A percentile compares a stretch with the other conserved stretches of the same genome.
phyloP scores from a whole-genome alignment of 2,797 vertebrate species.

The Calcarius lapponicus region DNA sequence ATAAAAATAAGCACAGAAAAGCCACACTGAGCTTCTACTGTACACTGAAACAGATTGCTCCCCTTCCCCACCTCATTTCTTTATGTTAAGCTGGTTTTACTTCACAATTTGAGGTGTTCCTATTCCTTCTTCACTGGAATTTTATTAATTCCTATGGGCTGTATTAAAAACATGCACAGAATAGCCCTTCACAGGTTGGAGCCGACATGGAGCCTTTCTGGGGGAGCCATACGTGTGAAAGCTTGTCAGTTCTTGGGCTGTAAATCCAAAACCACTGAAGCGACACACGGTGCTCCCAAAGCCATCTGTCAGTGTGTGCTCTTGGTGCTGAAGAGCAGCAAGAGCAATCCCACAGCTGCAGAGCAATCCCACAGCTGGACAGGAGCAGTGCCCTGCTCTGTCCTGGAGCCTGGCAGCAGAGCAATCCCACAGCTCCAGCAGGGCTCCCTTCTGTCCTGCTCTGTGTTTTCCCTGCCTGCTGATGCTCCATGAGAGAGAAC shows the following conservation, averaged over 20 bases:
- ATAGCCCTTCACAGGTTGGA: neutral
- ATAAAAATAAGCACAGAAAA: neutral
- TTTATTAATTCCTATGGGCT: neutral
- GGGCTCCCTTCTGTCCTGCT: neutral
- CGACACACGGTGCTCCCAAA: neutral
- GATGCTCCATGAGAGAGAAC: neutral
- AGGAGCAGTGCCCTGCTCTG: neutral
- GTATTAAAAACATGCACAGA: neutral
- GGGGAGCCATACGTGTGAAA: neutral
- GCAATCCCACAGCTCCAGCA: no score
- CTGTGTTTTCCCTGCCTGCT: neutral
- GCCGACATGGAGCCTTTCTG: neutral
- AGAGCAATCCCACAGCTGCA: no score
- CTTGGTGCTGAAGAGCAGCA: neutral
- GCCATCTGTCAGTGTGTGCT: neutral
- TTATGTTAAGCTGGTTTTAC: neutral
- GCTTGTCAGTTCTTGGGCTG: slow-evolving; percentile 6
- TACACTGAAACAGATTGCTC: neutral
- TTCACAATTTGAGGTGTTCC: neutral
- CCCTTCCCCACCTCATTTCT: neutral
- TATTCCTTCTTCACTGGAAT: neutral
- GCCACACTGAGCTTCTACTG: neutral
- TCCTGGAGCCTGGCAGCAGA: no score
- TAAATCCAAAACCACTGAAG: neutral
- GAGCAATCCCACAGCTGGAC: neutral